A percentile compares a stretch with the other conserved stretches of the same genome.
These are phyloP conservation scores for Cherax quadricarinatus DNA, from an alignment of 1,140 invertebrate genomes.

Conservation along the genomic window DNA sequence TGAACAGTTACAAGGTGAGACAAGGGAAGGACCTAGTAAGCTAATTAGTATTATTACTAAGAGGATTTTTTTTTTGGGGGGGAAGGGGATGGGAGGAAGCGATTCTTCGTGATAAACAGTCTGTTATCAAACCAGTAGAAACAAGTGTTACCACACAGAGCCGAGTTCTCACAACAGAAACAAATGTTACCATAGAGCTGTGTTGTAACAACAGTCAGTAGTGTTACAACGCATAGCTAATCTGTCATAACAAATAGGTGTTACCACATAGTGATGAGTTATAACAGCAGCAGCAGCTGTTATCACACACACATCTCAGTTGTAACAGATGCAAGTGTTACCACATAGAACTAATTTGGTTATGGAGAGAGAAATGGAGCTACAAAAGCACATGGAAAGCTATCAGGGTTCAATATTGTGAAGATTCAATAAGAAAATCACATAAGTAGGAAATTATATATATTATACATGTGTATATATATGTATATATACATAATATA, in stretches of 20 bases:
- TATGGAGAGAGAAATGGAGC: conserved; percentile 23
- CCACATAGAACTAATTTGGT: conserved; percentile 37
- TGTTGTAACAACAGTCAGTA: too few relatives aligned
- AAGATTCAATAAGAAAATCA: conserved; percentile 56
- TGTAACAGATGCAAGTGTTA: conserved; percentile 22
- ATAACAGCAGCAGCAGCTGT: conserved; percentile 6
- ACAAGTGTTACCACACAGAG: conserved; percentile 36
- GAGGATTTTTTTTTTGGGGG: neutral
- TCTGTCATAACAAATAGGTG: too few relatives aligned
- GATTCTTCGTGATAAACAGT: conserved; percentile 37
- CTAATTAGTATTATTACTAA: conserved; percentile 34
- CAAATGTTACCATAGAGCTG: too few relatives aligned
- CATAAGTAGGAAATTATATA: conserved; percentile 25
- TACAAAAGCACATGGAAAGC: conserved; percentile 49
- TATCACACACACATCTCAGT: conserved; percentile 5
- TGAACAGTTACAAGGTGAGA: conserved; percentile 41
- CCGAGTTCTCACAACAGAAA: neutral
- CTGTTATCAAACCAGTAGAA: conserved; percentile 13
- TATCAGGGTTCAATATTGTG: conserved; percentile 37
- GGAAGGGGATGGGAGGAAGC: neutral
- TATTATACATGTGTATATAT: neutral
- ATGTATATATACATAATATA: conserved; percentile 28
- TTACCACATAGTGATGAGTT: too few relatives aligned
- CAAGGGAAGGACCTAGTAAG: conserved; percentile 34
- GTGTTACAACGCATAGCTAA: too few relatives aligned